These are phyloP conservation scores for Chorisops tibialis DNA, from an alignment of 2,888 invertebrate species.

Conservation along the genomic window DNA sequence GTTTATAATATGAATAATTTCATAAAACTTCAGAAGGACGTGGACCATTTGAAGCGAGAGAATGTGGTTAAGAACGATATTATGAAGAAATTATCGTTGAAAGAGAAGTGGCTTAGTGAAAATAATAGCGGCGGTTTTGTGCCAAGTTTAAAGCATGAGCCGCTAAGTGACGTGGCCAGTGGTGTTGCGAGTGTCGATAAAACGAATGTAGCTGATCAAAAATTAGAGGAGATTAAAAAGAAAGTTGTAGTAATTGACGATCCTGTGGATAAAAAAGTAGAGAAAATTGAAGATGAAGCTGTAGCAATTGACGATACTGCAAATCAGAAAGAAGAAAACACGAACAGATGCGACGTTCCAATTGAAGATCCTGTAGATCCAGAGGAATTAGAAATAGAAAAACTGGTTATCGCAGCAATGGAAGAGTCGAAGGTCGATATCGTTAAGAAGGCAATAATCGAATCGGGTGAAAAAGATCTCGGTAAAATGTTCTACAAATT, in stretches of 20 bases:
- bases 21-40: conserved; percentile 50
- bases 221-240: conserved; percentile 23
- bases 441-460: background rate
- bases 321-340: conserved; percentile 5
- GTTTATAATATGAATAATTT: conserved; percentile 49
- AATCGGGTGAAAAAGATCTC: conserved; percentile 38
- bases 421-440: conserved; percentile 6
- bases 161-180: conserved; percentile 15
- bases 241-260: conserved; percentile 20
- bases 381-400: conserved; percentile 19
- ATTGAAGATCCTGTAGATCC: background rate
- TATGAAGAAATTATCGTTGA: conserved; percentile 48
- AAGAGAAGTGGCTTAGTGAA: conserved; percentile 51
- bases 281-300: background rate
- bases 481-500: conserved; percentile 42
- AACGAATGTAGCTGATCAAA: conserved; percentile 28
- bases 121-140: conserved; percentile 8
- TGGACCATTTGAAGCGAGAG: conserved; percentile 48
- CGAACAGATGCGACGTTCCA: background rate
- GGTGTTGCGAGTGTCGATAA: conserved; percentile 1
- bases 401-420: conserved; percentile 21
- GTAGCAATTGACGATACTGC: background rate
- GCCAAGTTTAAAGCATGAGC: conserved; percentile 29
- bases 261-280: background rate
- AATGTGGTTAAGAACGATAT: conserved; percentile 50